These are phyloP conservation scores for Hirtodrosophila cameraria DNA, from an alignment of 2,888 invertebrate species.

Conservation along the genomic window DNA sequence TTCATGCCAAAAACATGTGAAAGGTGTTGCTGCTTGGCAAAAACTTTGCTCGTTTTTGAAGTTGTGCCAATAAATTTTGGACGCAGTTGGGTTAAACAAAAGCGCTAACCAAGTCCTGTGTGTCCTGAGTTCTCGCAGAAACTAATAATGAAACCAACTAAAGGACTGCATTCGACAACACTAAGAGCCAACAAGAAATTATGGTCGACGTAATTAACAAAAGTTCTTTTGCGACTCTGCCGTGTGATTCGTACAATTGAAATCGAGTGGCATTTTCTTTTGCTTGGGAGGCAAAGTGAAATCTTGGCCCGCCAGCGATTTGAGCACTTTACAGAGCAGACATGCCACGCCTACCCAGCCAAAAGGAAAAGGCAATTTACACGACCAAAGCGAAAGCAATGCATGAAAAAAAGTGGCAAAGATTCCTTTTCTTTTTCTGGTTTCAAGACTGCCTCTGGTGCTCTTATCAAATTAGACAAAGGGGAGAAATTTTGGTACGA, in stretches of 20 bases:
- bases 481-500: conserved; percentile 48
- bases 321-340: conserved; percentile 42
- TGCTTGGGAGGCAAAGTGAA: conserved; percentile 4
- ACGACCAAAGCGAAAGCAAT: conserved; percentile 26
- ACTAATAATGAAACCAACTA: conserved; percentile 44
- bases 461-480: conserved; percentile 75
- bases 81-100: conserved; percentile 52
- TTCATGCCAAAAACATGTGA: conserved; percentile 70
- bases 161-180: conserved; percentile 51
- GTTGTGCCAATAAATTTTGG: conserved; percentile 69
- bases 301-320: conserved; percentile 33
- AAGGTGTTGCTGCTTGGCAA: conserved; percentile 62
- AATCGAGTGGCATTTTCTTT: conserved; percentile 38
- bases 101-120: conserved; percentile 12
- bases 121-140: conserved; percentile 2
- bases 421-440: conserved; percentile 35
- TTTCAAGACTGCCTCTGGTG: conserved; percentile 24
- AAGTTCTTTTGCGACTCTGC: conserved; percentile 41
- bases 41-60: conserved; percentile 62
- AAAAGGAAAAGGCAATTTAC: conserved; percentile 59
- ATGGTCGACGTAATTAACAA: conserved; percentile 64
- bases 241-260: conserved; percentile 53
- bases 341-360: conserved; percentile 17
- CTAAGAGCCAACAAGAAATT: conserved; percentile 23
- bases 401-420: conserved; percentile 13